phyloP scores from a whole-genome alignment of 2,113 vertebrate species.

The Butastur rufipennis region DNA sequence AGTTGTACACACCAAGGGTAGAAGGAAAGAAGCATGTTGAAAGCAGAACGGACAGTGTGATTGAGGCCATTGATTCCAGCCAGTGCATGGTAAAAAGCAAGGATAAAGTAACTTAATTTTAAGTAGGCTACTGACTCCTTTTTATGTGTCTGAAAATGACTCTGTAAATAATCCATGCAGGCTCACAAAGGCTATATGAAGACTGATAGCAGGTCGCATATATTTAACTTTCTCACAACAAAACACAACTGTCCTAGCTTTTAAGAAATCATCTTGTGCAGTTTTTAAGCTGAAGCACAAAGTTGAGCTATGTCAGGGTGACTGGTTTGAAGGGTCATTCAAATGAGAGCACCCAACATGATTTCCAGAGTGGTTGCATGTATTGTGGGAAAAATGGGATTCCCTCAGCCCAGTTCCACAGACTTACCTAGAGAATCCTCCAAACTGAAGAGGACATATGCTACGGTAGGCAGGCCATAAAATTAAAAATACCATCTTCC shows the following conservation, averaged over 20 bases:
- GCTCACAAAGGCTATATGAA: background rate
- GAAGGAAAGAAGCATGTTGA: background rate
- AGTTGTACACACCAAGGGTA: fast-evolving
- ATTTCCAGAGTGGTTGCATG: background rate
- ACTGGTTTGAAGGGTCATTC: background rate
- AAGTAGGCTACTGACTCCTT: background rate
- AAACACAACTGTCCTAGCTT: background rate
- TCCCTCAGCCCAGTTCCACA: background rate
- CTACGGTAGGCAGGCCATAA: background rate
- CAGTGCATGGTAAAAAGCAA: background rate
- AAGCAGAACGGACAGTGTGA: background rate
- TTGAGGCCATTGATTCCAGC: background rate
- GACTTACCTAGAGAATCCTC: background rate
- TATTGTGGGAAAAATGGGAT: background rate
- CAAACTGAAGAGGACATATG: background rate
- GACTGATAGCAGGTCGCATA: background rate
- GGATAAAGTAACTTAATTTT: background rate
- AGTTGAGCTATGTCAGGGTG: background rate
- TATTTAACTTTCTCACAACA: background rate
- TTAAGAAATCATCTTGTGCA: background rate
- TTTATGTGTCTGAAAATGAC: background rate
- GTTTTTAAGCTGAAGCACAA: background rate
- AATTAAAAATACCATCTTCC: background rate
- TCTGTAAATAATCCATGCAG: background rate
- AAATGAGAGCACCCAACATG: background rate